phyloP scores from a whole-genome alignment of 2,888 invertebrate species.

The Schrankia costaestrigalis region DNA sequence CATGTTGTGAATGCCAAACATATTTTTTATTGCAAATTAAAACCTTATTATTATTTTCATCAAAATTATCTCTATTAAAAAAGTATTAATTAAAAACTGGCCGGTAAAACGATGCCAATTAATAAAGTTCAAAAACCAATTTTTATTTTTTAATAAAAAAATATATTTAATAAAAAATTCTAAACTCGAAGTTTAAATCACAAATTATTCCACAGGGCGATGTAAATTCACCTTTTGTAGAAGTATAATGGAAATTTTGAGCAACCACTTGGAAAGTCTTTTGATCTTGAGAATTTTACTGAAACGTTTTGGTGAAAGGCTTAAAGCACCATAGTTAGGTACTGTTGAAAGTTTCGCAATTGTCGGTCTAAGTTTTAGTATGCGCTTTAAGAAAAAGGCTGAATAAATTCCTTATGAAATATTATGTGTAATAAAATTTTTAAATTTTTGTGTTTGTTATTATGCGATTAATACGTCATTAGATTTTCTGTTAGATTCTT shows the following conservation, averaged over 20 bases:
- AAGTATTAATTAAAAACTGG: background rate
- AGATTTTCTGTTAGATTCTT: too few relatives aligned
- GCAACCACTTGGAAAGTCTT: slow-evolving; percentile 66
- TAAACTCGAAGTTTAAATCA: slow-evolving; percentile 39
- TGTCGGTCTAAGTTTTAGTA: slow-evolving; percentile 38
- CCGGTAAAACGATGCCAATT: slow-evolving; percentile 12
- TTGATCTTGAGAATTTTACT: slow-evolving; percentile 66
- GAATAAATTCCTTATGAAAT: slow-evolving; percentile 7
- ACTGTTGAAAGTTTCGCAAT: slow-evolving; percentile 40
- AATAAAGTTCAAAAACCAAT: slow-evolving; percentile 30
- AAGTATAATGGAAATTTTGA: slow-evolving; percentile 68
- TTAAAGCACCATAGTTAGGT: slow-evolving; percentile 38
- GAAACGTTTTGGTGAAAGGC: slow-evolving; percentile 51
- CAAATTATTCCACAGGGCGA: slow-evolving; percentile 47
- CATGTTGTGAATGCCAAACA: too few relatives aligned
- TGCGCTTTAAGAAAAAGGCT: slow-evolving; percentile 13
- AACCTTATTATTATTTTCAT: too few relatives aligned
- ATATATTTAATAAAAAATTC: slow-evolving; percentile 18
- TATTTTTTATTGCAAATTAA: too few relatives aligned
- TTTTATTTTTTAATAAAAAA: slow-evolving; percentile 26
- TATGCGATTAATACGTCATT: too few relatives aligned
- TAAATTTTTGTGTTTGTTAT: too few relatives aligned
- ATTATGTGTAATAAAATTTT: too few relatives aligned
- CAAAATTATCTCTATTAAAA: too few relatives aligned
- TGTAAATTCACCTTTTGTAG: slow-evolving; percentile 61